Evolutionary conservation across 2,113 vertebrate genomes (phyloP).

Genomic region (Cottus gobio): DNA sequence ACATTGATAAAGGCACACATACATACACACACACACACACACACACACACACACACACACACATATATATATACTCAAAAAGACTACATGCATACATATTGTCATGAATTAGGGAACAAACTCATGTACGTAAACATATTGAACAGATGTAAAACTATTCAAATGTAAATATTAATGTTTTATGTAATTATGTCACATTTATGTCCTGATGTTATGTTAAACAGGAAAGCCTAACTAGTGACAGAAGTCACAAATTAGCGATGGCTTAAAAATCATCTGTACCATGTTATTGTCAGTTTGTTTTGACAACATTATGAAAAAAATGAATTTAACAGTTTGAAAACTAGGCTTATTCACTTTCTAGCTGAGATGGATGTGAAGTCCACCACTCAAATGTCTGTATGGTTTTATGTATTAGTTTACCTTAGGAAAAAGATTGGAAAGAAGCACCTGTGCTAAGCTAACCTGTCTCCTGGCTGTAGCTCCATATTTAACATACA

Average conservation of each 20-base stretch:
- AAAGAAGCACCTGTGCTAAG: background rate
- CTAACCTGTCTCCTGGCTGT: background rate
- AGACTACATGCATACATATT: background rate
- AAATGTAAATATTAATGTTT: background rate
- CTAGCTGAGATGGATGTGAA: background rate
- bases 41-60: background rate
- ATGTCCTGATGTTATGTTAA: background rate
- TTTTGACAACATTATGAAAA: no score
- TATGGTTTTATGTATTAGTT: background rate
- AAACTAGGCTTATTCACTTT: background rate
- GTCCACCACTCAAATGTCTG: background rate
- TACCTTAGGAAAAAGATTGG: no score
- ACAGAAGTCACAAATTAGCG: no score
- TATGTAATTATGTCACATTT: background rate
- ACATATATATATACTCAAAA: background rate
- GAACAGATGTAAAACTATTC: background rate
- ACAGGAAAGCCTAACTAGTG: background rate
- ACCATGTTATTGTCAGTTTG: background rate
- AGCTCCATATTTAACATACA: background rate
- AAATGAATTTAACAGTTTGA: background rate
- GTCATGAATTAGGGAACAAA: background rate
- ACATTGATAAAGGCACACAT: background rate
- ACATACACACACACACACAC: background rate
- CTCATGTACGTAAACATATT: background rate
- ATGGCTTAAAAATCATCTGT: no score